Percentiles rank a stretch among this genome's conserved stretches.
Evolutionary conservation across 1,140 invertebrate species (phyloP).

Genomic region (Drosophila truncata): DNA sequence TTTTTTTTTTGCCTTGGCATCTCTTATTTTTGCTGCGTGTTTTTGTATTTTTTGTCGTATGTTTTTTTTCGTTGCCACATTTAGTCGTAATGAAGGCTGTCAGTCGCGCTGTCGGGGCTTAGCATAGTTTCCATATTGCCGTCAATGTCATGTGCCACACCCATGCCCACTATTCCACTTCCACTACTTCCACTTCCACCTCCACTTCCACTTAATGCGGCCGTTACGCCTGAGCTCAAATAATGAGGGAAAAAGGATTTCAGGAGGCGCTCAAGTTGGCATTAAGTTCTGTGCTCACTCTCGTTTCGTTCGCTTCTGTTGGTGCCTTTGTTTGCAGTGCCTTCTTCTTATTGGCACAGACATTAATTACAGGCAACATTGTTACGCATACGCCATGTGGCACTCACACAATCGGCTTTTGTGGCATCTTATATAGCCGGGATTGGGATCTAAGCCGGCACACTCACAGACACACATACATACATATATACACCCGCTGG

Average conservation of each 20-base stretch:
- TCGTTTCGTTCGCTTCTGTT: conserved; percentile 21
- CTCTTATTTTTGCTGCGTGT: conserved; percentile 11
- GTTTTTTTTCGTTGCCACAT: conserved; percentile 68
- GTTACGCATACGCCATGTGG: conserved; percentile 76
- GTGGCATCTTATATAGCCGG: conserved; percentile 32
- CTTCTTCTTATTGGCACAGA: conserved; percentile 73
- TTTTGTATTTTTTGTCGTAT: conserved; percentile 4
- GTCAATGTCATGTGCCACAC: conserved; percentile 81
- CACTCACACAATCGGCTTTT: conserved; percentile 29
- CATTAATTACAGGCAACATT: conserved; percentile 79
- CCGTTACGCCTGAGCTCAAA: conserved; percentile 55
- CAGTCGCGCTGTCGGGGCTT: conserved; percentile 70
- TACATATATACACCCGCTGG: conserved; percentile 16
- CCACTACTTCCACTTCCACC: conserved; percentile 2
- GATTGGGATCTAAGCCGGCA: conserved; percentile 44
- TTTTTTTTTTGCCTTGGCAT: conserved; percentile 16
- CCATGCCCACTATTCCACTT: conserved; percentile 34
- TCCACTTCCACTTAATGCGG: conserved; percentile 61
- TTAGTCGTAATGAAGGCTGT: conserved; percentile 79
- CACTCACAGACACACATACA: conserved; percentile 11
- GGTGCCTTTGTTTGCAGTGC: conserved; percentile 32
- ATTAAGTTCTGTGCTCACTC: conserved; percentile 61
- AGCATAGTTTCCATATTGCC: conserved; percentile 66
- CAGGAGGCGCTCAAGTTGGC: conserved; percentile 63
- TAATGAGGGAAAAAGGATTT: conserved; percentile 75